These are phyloP conservation scores for Philopedon plagiatum DNA, from an alignment of 2,888 invertebrate genomes.

Conservation along the genomic window DNA sequence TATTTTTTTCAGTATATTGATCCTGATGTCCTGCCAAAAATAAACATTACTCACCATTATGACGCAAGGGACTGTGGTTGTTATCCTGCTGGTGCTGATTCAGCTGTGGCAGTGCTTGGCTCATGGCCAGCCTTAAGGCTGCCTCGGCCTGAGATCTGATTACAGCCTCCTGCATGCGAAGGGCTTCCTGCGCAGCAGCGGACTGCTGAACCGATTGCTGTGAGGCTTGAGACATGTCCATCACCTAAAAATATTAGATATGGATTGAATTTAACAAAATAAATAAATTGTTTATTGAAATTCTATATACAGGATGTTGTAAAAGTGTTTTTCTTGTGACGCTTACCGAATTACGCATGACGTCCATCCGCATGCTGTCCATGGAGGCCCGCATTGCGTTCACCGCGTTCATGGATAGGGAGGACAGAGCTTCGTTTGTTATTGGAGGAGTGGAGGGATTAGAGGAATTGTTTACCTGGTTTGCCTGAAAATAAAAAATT, in stretches of 20 bases:
- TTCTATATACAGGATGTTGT: neutral
- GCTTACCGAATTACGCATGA: constrained; percentile 64
- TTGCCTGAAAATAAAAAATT: constrained; percentile 61
- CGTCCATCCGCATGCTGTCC: constrained; percentile 72
- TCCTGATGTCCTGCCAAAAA: too few species aligned
- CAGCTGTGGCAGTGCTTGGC: constrained; percentile 72
- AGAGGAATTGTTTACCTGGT: constrained; percentile 67
- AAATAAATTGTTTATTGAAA: constrained; percentile 12
- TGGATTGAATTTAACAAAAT: neutral
- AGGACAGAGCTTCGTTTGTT: constrained; percentile 68
- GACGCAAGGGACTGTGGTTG: constrained; percentile 65
- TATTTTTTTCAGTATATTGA: too few species aligned
- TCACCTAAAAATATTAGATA: constrained; percentile 59
- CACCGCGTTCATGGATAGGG: constrained; percentile 72
- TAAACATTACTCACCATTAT: constrained; percentile 63
- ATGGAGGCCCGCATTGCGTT: constrained; percentile 75
- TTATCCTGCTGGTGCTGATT: constrained; percentile 66
- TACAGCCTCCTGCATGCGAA: constrained; percentile 77
- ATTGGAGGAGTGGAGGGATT: constrained; percentile 70
- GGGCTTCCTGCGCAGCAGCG: constrained; percentile 67
- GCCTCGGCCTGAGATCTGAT: constrained; percentile 90
- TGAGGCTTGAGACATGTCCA: constrained; percentile 72
- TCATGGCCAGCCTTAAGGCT: constrained; percentile 84
- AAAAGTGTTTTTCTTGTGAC: neutral
- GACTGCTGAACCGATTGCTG: constrained; percentile 65